Evolutionary conservation across 1,140 invertebrate genomes (phyloP).

Genomic region (Drosophila gunungcola): DNA sequence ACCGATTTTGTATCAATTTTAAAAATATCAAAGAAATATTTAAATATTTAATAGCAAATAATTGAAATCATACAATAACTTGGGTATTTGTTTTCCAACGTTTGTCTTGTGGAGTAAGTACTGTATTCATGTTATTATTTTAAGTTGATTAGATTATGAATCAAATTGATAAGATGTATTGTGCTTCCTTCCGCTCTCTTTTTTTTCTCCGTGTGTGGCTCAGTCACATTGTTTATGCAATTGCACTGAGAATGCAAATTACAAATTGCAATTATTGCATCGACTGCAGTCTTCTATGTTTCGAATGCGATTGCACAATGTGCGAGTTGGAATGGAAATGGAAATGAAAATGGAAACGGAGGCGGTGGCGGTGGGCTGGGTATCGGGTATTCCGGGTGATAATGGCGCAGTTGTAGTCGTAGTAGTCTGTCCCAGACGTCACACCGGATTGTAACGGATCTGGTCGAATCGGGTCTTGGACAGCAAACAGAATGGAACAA

Average conservation of each 20-base stretch:
- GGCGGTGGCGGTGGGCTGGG: not conserved
- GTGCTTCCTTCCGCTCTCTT: not conserved
- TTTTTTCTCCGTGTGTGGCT: not conserved
- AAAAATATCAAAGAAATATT: too few relatives aligned
- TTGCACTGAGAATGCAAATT: conserved; percentile 18
- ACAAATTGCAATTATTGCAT: conserved; percentile 17
- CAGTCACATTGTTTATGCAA: conserved; percentile 31
- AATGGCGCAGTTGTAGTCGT: conserved; percentile 25
- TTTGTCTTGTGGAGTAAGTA: not conserved
- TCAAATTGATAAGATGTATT: not conserved
- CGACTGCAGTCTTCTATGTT: conserved; percentile 21
- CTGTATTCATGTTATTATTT: conserved; percentile 1
- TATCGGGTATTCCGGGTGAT: conserved; percentile 1
- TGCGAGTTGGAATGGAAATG: conserved; percentile 1
- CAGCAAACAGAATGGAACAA: not conserved
- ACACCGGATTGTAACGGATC: not conserved
- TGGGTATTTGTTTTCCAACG: too few relatives aligned
- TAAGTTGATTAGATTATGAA: conserved; percentile 1
- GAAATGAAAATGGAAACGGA: not conserved
- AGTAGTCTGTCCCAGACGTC: conserved; percentile 22
- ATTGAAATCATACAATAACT: too few relatives aligned
- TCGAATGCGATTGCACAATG: conserved; percentile 32
- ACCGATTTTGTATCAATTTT: too few relatives aligned
- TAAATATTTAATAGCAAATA: too few relatives aligned
- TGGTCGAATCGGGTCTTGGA: not conserved